Evolutionary conservation across 2,888 invertebrate genomes (phyloP).

Genomic region (Oeneis ivallda): DNA sequence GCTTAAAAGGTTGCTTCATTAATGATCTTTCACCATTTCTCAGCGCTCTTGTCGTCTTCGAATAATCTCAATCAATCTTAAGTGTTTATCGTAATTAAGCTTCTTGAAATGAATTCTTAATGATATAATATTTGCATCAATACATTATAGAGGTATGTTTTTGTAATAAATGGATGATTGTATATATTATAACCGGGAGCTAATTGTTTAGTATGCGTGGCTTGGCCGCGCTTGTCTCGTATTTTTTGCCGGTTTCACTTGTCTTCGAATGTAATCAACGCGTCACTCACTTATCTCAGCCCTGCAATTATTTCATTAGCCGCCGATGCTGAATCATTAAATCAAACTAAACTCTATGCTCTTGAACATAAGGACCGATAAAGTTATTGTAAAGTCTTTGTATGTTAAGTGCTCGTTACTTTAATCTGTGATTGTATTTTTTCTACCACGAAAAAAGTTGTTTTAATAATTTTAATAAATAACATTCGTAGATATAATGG

Average conservation of each 20-base stretch:
- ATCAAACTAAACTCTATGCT: constrained; percentile 9
- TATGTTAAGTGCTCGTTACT: constrained; percentile 19
- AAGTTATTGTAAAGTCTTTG: background rate
- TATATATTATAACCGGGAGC: constrained; percentile 4
- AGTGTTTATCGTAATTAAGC: constrained; percentile 10
- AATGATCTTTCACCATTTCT: background rate
- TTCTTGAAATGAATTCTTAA: background rate
- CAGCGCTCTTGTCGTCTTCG: background rate
- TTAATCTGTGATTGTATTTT: constrained; percentile 24
- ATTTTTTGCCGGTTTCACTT: constrained; percentile 28
- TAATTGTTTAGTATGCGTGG: constrained; percentile 20
- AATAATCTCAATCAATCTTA: constrained; percentile 7
- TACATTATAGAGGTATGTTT: background rate
- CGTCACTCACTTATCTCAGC: constrained; percentile 30
- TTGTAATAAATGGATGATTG: background rate
- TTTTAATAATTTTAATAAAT: constrained; percentile 9
- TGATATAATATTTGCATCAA: background rate
- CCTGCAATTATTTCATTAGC: constrained; percentile 26
- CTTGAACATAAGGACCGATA: background rate
- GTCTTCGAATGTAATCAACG: constrained; percentile 32
- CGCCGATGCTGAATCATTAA: background rate
- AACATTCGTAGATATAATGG: constrained; percentile 9
- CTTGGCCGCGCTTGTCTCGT: constrained; percentile 8
- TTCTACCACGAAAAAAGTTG: background rate
- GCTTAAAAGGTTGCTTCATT: no score